These are phyloP conservation scores for Fabriciana adippe DNA, from an alignment of 2,888 invertebrate species.

Conservation along the genomic window DNA sequence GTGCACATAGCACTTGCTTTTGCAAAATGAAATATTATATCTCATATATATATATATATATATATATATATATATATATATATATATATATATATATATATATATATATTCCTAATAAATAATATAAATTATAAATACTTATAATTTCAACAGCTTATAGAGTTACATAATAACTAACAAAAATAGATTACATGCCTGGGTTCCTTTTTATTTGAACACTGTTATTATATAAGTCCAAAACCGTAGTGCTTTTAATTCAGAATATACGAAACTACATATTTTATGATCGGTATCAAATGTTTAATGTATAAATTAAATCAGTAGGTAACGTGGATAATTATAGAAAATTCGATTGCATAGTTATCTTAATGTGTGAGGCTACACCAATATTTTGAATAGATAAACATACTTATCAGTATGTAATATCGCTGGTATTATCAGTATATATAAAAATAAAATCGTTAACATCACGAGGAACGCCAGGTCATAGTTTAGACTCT, in stretches of 20 bases:
- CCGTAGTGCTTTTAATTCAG: no score
- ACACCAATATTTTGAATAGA: constrained; percentile 3
- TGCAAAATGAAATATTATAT: no score
- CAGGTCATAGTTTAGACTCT: background rate
- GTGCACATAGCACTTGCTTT: no score
- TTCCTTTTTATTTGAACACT: background rate
- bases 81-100: no score
- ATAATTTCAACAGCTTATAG: no score
- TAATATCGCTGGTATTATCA: constrained; percentile 9
- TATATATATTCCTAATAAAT: no score
- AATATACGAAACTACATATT: background rate
- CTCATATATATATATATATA: no score
- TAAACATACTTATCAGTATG: background rate
- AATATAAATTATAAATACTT: no score
- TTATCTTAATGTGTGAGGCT: constrained; percentile 6
- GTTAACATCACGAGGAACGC: no score
- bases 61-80: no score
- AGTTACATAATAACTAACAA: no score
- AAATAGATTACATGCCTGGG: no score
- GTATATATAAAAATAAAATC: background rate
- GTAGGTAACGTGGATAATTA: background rate
- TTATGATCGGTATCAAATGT: background rate
- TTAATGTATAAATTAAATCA: background rate
- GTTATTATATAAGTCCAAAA: background rate
- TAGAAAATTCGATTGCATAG: background rate